Percentiles rank a stretch among this genome's conserved stretches.
Conservation (phyloP, 2,113 vertebrate genomes). For the Notothenia rossii region DNA sequence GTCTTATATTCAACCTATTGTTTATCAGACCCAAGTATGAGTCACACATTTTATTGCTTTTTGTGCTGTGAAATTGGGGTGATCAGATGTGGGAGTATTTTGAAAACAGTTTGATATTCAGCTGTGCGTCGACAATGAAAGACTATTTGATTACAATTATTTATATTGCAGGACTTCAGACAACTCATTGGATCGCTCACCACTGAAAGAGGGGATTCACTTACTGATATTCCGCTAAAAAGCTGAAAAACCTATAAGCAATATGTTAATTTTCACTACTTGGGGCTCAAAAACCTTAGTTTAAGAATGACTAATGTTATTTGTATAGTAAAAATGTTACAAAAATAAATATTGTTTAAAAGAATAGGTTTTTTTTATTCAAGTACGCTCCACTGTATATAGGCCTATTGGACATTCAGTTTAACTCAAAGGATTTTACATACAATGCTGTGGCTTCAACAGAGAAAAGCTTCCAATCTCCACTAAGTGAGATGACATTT, state of each 20-base stretch:
- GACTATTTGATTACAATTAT: not conserved
- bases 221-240: not conserved
- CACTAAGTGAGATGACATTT: not conserved
- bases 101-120: constrained; percentile 47
- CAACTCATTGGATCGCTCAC: not conserved
- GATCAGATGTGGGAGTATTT: constrained; percentile 30
- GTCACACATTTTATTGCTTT: constrained; percentile 44
- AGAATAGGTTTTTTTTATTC: not conserved
- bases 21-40: constrained; percentile 42
- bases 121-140: not conserved
- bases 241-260: not conserved
- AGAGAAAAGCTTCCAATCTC: not conserved
- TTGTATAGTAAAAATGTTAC: not conserved
- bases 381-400: not conserved
- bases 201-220: not conserved
- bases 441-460: constrained; percentile 3
- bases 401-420: not conserved
- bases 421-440: not conserved
- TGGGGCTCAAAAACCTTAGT: not conserved
- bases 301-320: not conserved
- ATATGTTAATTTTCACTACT: not conserved
- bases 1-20: constrained; percentile 48
- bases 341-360: too few relatives aligned
- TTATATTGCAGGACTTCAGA: not conserved
- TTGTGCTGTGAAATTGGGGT: constrained; percentile 49